Percentiles rank a stretch among this genome's conserved stretches.
Evolutionary conservation across 1,140 invertebrate species (phyloP).

Genomic region (Bombus difficillimus): DNA sequence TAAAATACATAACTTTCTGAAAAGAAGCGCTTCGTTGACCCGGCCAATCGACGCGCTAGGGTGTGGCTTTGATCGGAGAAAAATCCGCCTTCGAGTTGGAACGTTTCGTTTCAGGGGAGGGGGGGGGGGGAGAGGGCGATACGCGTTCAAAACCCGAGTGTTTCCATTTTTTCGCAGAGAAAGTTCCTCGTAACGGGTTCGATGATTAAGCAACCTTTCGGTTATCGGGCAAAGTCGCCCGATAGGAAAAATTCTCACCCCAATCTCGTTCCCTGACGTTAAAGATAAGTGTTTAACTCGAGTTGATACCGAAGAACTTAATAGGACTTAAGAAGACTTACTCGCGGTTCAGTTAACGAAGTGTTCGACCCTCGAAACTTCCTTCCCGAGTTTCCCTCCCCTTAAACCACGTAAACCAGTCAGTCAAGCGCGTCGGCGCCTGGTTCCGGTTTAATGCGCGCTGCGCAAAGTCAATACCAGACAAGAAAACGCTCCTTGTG

Average conservation of each 20-base stretch:
- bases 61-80: too few species aligned
- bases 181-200: too few species aligned
- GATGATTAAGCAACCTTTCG: too few species aligned
- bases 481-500: not conserved
- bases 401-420: not conserved
- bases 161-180: too few species aligned
- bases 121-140: too few species aligned
- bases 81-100: too few species aligned
- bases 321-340: slow-evolving; percentile 18
- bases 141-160: too few species aligned
- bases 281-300: not conserved
- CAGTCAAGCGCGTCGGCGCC: not conserved
- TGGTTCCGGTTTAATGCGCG: slow-evolving; percentile 18
- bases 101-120: too few species aligned
- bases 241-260: not conserved
- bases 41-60: too few species aligned
- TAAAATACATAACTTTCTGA: not conserved
- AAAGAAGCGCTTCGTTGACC: not conserved
- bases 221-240: too few species aligned
- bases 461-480: slow-evolving; percentile 8
- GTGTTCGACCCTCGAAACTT: slow-evolving; percentile 3
- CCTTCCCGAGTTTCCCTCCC: not conserved
- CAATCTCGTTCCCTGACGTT: not conserved
- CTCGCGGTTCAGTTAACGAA: not conserved
- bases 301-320: not conserved